Conservation (phyloP, 2,113 vertebrate species). For the Centropristis striata region DNA sequence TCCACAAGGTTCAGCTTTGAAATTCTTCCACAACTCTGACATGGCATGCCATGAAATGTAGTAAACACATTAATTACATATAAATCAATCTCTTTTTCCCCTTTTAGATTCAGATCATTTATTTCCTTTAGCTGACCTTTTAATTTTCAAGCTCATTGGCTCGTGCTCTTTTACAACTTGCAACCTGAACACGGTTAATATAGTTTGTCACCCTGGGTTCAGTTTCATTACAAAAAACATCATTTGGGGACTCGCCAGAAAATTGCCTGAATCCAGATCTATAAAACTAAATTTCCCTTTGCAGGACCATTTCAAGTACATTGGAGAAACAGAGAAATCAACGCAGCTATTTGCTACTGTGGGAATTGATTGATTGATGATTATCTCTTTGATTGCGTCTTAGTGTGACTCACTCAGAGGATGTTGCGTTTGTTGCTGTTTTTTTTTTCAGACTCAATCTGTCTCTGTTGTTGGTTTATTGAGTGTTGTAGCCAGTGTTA, state of each 20-base stretch:
- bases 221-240: slow-evolving; percentile 8
- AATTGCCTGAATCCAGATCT: neutral
- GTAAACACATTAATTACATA: neutral
- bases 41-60: neutral
- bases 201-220: neutral
- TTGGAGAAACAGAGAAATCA: neutral
- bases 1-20: neutral
- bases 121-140: neutral
- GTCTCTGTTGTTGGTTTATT: slow-evolving; percentile 27
- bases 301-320: neutral
- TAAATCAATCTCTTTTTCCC: neutral
- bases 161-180: slow-evolving; percentile 1
- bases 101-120: neutral
- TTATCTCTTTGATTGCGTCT: neutral
- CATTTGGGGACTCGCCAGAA: neutral
- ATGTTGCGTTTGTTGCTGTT: neutral
- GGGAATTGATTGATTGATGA: neutral
- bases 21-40: neutral
- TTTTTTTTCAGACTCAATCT: slow-evolving; percentile 24
- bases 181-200: neutral
- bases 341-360: neutral
- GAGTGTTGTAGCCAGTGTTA: slow-evolving; percentile 27
- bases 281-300: neutral
- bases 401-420: neutral
- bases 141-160: slow-evolving; percentile 39